Percentiles rank a stretch among this genome's conserved stretches.
phyloP scores from a whole-genome alignment of 1,140 invertebrate genomes.

The Drosophila pallidifrons region DNA sequence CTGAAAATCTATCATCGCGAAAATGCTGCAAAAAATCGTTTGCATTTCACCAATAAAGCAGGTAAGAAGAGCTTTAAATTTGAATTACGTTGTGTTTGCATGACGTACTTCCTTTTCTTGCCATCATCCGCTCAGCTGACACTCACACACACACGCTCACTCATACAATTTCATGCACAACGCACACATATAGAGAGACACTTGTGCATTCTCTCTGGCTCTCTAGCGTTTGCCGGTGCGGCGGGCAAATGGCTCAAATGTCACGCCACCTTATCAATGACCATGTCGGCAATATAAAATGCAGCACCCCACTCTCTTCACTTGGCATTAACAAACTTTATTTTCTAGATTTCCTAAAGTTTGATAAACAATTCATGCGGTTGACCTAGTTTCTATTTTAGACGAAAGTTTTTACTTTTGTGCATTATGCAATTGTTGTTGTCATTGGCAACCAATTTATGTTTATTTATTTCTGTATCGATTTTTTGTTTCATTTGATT shows the following conservation, averaged over 20 bases:
- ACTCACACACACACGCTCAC: slow-evolving; percentile 21
- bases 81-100: slow-evolving; percentile 10
- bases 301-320: background rate
- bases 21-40: slow-evolving; percentile 22
- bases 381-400: slow-evolving; percentile 61
- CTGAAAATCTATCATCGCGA: slow-evolving; percentile 31
- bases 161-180: slow-evolving; percentile 22
- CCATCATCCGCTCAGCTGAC: slow-evolving; percentile 48
- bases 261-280: slow-evolving; percentile 75
- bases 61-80: slow-evolving; percentile 35
- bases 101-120: slow-evolving; percentile 23
- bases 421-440: slow-evolving; percentile 72
- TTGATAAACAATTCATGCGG: slow-evolving; percentile 27
- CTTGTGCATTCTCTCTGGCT: slow-evolving; percentile 22
- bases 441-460: slow-evolving; percentile 52
- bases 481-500: slow-evolving; percentile 47
- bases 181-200: slow-evolving; percentile 17
- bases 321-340: background rate
- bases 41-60: slow-evolving; percentile 30
- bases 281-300: slow-evolving; percentile 20
- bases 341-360: slow-evolving; percentile 22
- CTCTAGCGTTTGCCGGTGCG: slow-evolving; percentile 33
- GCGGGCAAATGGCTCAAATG: slow-evolving; percentile 48
- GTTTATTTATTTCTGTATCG: slow-evolving; percentile 62
- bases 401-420: slow-evolving; percentile 6